phyloP scores from a whole-genome alignment of 2,888 invertebrate genomes.

The Alitta virens region DNA sequence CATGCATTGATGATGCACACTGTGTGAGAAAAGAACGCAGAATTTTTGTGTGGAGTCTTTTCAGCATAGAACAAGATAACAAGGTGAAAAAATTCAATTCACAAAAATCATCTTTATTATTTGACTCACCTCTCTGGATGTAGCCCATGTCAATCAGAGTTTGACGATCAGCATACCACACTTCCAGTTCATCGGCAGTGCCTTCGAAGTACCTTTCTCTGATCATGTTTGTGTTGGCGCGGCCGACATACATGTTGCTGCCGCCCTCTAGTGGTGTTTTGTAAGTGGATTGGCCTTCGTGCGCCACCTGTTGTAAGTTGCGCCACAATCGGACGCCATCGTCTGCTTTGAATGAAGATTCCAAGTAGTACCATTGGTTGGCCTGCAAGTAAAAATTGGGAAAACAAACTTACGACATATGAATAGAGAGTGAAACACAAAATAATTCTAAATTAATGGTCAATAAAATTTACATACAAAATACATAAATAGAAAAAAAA shows the following conservation, averaged over 20 bases:
- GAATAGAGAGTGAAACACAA: too few species aligned
- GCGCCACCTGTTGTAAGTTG: constrained; percentile 34
- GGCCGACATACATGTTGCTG: constrained; percentile 38
- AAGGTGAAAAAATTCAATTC: too few species aligned
- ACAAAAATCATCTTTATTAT: too few species aligned
- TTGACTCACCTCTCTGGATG: constrained; percentile 23
- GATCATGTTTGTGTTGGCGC: constrained; percentile 33
- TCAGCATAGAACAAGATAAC: too few species aligned
- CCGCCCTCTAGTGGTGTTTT: not conserved
- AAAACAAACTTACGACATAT: too few species aligned
- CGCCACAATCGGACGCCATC: constrained; percentile 42
- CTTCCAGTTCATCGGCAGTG: constrained; percentile 42
- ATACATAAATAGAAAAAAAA: too few species aligned
- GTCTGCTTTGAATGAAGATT: constrained; percentile 41
- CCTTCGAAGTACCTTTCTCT: constrained; percentile 35
- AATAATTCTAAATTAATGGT: too few species aligned
- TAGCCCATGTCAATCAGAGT: constrained; percentile 24
- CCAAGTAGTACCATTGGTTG: constrained; percentile 47
- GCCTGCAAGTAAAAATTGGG: too few species aligned
- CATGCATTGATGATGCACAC: too few species aligned
- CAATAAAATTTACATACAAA: too few species aligned
- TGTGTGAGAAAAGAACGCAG: too few species aligned
- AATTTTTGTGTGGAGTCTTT: too few species aligned
- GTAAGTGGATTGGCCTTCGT: not conserved
- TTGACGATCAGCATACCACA: constrained; percentile 32